A percentile compares a stretch with the other conserved stretches of the same genome.
phyloP scores from a whole-genome alignment of 2,113 vertebrate genomes.

The Hypomesus transpacificus region DNA sequence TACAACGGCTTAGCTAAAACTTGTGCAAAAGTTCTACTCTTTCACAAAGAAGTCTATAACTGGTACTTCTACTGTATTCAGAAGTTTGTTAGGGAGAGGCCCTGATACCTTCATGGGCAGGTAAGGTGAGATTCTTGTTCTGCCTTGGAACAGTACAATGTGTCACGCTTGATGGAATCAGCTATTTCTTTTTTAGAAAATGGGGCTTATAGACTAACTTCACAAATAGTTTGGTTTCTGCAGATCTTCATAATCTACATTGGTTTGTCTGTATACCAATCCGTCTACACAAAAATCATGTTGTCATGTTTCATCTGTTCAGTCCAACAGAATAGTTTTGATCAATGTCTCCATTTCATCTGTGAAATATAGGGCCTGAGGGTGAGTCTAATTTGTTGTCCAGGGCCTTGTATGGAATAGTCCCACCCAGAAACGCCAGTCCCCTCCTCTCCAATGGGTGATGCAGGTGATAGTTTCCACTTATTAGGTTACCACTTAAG shows the following conservation, averaged over 20 bases:
- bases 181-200: not conserved
- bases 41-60: slow-evolving; percentile 20
- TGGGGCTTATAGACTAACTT: not conserved
- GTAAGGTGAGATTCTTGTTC: not conserved
- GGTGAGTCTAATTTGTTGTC: not conserved
- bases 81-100: not conserved
- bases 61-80: not conserved
- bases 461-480: slow-evolving; percentile 60
- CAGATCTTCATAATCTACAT: too few species aligned
- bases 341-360: not conserved
- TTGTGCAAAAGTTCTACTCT: slow-evolving; percentile 32
- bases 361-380: not conserved
- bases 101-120: not conserved
- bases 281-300: too few species aligned
- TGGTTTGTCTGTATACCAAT: too few species aligned
- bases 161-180: not conserved
- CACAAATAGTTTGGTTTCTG: not conserved
- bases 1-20: slow-evolving; percentile 31
- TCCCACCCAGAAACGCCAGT: slow-evolving; percentile 33
- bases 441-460: slow-evolving; percentile 16
- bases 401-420: slow-evolving; percentile 8
- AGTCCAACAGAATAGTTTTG: not conserved
- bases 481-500: slow-evolving; percentile 44
- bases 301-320: not conserved
- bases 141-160: not conserved